A percentile compares a stretch with the other conserved stretches of the same genome.
Conservation (phyloP, 2,888 invertebrate species). For the Cyclophora albipunctata region DNA sequence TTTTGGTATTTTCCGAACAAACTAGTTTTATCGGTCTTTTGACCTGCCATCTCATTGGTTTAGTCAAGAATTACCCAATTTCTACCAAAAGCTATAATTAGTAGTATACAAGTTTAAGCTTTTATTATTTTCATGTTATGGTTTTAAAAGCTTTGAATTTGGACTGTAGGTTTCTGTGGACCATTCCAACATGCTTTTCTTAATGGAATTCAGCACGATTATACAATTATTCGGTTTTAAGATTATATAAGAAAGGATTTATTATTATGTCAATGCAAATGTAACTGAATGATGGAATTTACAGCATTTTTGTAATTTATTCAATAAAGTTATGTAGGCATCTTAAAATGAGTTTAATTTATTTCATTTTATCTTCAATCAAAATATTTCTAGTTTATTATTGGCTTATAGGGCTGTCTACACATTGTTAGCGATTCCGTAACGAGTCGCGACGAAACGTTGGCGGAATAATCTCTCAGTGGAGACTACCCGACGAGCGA, state of each 20-base stretch:
- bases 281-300: conserved; percentile 44
- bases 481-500: too few relatives aligned
- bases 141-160: conserved; percentile 18
- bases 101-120: conserved; percentile 6
- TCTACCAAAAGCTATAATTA: not conserved
- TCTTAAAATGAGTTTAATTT: conserved; percentile 22
- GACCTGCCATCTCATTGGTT: conserved; percentile 6
- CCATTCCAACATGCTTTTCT: conserved; percentile 45
- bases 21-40: conserved; percentile 4
- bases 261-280: conserved; percentile 42
- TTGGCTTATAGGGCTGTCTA: too few relatives aligned
- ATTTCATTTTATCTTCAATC: too few relatives aligned
- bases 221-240: conserved; percentile 40
- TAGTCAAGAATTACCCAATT: conserved; percentile 3
- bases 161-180: conserved; percentile 35
- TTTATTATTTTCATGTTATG: conserved; percentile 10
- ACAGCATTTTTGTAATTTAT: conserved; percentile 64
- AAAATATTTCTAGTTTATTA: too few relatives aligned
- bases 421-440: too few relatives aligned
- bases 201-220: conserved; percentile 20
- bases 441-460: too few relatives aligned
- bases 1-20: conserved; percentile 16
- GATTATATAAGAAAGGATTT: conserved; percentile 39
- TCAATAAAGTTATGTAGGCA: conserved; percentile 66
- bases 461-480: too few relatives aligned